phyloP scores from a whole-genome alignment of 2,113 vertebrate genomes.

The Zosterops lateralis region DNA sequence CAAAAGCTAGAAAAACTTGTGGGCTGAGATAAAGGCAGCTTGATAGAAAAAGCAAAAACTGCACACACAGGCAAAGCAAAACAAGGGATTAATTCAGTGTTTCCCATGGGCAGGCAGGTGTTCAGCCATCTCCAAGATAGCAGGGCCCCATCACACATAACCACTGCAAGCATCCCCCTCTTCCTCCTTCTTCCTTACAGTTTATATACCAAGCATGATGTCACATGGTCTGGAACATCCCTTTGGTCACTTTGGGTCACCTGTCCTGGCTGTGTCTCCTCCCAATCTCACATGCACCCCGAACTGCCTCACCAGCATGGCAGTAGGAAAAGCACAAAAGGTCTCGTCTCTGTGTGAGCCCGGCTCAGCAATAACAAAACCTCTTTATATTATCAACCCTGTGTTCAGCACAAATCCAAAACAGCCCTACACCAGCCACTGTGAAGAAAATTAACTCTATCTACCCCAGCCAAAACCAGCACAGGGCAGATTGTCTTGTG shows the following conservation, averaged over 20 bases:
- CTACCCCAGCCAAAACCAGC: background rate
- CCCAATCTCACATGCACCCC: fast-evolving
- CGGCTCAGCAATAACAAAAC: background rate
- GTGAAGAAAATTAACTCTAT: background rate
- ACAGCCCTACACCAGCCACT: background rate
- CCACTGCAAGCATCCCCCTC: background rate
- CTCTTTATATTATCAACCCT: background rate
- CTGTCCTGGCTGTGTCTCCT: background rate
- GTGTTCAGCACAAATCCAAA: background rate
- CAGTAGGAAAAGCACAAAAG: background rate
- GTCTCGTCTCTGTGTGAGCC: background rate
- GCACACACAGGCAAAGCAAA: background rate
- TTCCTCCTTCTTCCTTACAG: background rate
- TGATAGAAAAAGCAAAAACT: background rate
- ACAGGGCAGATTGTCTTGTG: background rate
- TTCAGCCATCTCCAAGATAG: background rate
- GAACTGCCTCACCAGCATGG: background rate
- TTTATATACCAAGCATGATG: background rate
- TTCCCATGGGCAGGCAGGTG: background rate
- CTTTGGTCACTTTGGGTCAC: background rate
- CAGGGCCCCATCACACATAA: fast-evolving
- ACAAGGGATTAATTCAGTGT: background rate
- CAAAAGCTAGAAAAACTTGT: background rate
- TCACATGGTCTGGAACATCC: background rate
- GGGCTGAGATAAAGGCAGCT: background rate